Percentiles rank a stretch among this genome's conserved stretches.
These are phyloP conservation scores for Carpatolechia fugitivella DNA, from an alignment of 2,888 invertebrate species.

Conservation along the genomic window DNA sequence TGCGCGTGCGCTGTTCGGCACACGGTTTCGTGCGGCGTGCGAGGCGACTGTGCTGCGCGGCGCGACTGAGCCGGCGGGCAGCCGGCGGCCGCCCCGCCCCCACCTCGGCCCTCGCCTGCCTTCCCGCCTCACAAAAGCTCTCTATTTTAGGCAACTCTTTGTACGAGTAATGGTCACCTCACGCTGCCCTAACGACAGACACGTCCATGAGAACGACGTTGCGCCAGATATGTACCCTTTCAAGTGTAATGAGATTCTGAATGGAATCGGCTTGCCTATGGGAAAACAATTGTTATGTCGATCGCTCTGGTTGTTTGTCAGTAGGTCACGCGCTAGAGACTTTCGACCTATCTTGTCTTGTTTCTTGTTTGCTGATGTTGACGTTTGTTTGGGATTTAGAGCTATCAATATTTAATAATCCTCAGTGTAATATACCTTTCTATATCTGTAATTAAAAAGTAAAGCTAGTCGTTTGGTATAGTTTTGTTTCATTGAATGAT, in stretches of 20 bases:
- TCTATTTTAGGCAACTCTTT: constrained; percentile 80
- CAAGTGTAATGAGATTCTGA: constrained; percentile 77
- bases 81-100: constrained; percentile 72
- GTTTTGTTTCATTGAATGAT: constrained; percentile 29
- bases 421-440: not conserved
- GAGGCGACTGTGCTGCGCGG: constrained; percentile 70
- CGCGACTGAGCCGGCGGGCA: constrained; percentile 74
- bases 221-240: constrained; percentile 74
- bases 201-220: constrained; percentile 76
- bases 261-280: constrained; percentile 67
- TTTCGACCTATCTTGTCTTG: constrained; percentile 16
- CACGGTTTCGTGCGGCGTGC: constrained; percentile 62
- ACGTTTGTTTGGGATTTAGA: not conserved
- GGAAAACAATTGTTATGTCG: constrained; percentile 65
- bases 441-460: not conserved
- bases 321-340: constrained; percentile 55
- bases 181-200: constrained; percentile 78
- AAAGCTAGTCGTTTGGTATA: not conserved
- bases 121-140: constrained; percentile 77
- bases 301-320: constrained; percentile 57
- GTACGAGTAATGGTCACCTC: constrained; percentile 79
- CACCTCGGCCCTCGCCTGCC: constrained; percentile 57
- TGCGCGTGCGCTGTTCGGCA: constrained; percentile 65
- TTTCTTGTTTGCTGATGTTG: constrained; percentile 11
- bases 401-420: too few relatives aligned